A percentile compares a stretch with the other conserved stretches of the same genome.
Evolutionary conservation across 2,113 vertebrate genomes (phyloP).

Genomic region (Haplochromis burtoni): DNA sequence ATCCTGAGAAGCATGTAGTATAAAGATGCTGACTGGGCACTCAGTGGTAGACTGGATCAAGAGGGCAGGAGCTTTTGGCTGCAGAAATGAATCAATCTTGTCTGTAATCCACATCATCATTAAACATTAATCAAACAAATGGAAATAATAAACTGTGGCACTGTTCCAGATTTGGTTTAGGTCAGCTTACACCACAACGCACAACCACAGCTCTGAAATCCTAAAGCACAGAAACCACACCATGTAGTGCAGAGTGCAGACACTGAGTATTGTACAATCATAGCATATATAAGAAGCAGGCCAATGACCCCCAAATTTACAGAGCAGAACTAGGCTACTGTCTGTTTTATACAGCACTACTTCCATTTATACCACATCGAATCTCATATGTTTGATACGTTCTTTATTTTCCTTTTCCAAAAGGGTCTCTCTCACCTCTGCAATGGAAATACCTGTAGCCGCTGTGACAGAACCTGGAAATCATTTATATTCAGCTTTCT

Average conservation of each 20-base stretch:
- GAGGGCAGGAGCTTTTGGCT: background rate
- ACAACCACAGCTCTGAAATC: background rate
- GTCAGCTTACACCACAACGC: background rate
- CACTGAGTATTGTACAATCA: background rate
- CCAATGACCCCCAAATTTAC: background rate
- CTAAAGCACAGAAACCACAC: background rate
- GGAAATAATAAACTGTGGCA: conserved; percentile 1
- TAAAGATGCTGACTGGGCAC: conserved; percentile 33
- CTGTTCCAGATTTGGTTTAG: background rate
- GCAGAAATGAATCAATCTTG: conserved; percentile 4
- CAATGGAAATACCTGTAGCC: background rate
- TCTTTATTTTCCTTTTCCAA: background rate
- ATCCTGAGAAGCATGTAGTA: conserved; percentile 4
- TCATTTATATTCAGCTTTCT: background rate
- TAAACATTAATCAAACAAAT: conserved; percentile 40
- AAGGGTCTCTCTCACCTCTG: background rate
- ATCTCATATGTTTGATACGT: background rate
- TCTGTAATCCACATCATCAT: conserved; percentile 8
- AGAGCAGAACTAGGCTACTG: background rate
- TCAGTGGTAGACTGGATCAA: background rate
- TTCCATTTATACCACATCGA: background rate
- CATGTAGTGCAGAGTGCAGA: background rate
- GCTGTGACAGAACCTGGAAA: background rate
- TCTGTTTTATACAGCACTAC: background rate
- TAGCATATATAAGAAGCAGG: background rate